phyloP scores from a whole-genome alignment of 2,888 invertebrate genomes.

The Cephus pulcher region DNA sequence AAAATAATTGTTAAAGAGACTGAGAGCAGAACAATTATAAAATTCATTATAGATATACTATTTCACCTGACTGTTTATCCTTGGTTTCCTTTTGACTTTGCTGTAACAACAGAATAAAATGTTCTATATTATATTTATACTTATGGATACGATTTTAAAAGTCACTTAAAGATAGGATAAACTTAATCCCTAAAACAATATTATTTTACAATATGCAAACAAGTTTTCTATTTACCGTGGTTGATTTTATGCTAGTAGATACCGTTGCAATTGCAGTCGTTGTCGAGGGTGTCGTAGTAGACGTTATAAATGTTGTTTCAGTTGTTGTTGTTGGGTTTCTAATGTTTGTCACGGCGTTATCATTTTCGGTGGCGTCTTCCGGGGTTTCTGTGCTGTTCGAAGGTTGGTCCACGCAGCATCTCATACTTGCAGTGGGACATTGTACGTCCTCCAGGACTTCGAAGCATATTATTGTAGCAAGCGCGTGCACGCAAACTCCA shows the following conservation, averaged over 20 bases:
- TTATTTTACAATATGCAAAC: background rate
- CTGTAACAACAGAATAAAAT: constrained; percentile 3
- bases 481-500: constrained; percentile 87
- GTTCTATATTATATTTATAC: constrained; percentile 11
- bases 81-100: constrained; percentile 15
- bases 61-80: constrained; percentile 16
- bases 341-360: constrained; percentile 39
- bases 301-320: constrained; percentile 52
- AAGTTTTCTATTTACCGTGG: constrained; percentile 21
- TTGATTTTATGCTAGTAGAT: constrained; percentile 50
- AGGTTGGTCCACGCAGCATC: constrained; percentile 86
- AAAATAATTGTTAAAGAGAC: constrained; percentile 8
- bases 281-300: constrained; percentile 44
- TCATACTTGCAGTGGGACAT: constrained; percentile 84
- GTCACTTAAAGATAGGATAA: background rate
- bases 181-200: background rate
- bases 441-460: constrained; percentile 85
- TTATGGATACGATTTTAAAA: constrained; percentile 3
- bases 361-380: constrained; percentile 35
- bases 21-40: background rate
- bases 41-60: background rate
- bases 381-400: constrained; percentile 67
- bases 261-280: constrained; percentile 43
- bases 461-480: constrained; percentile 88
- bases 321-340: constrained; percentile 52